Evolutionary conservation across 2,888 invertebrate species (phyloP), one percentile per base, ranked within the genome.

Genomic region (Pristionchus fissidentatus): DNA sequence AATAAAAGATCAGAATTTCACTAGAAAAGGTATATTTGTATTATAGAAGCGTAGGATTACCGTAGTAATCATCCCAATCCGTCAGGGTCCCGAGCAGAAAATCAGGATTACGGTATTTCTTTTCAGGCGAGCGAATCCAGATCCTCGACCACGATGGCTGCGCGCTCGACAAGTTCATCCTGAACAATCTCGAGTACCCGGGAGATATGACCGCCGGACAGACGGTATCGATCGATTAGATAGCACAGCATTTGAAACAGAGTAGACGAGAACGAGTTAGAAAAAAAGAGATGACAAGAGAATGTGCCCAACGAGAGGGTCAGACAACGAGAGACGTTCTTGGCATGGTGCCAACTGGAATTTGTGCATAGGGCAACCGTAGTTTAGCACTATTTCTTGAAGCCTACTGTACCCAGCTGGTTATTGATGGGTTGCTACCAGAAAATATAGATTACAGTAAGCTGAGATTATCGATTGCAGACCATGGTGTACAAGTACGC

Each of bases 401-500:
- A n/a, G n/a, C n/a, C n/a, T n/a, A n/a, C n/a, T n/a, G n/a, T n/a
- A n/a, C n/a, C n/a, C n/a, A n/a, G 7, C 55, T 5, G 43, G 22
- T 83, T 26, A 38, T 60, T 41, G 13, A 13, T 29, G 8, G 60
- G 29, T 15, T 29, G 3, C 60, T 29, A 15, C 5, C 38, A 60
- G 26, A 52, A 38, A 52, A 26, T n/a, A n/a, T n/a, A n/a, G n/a
- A n/a, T n/a, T n/a, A n/a, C 7, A 73, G 41, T 57, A 85, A 79
- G 19, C 29, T n/a, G 8, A 10, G n/a, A 60, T 60, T 10, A 15
- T n/a, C 60, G 8, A 60, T 22, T 57, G 62, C 91, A 92, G 85
- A 90, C 92, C 83, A 92, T 92, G 90, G 92, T 92, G 66, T 92
- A 92, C 90, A 92, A 92, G 82, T 92, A 91, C 84, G 92, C 92